Conservation (phyloP, 2,113 vertebrate species). For the Pogona vitticeps region DNA sequence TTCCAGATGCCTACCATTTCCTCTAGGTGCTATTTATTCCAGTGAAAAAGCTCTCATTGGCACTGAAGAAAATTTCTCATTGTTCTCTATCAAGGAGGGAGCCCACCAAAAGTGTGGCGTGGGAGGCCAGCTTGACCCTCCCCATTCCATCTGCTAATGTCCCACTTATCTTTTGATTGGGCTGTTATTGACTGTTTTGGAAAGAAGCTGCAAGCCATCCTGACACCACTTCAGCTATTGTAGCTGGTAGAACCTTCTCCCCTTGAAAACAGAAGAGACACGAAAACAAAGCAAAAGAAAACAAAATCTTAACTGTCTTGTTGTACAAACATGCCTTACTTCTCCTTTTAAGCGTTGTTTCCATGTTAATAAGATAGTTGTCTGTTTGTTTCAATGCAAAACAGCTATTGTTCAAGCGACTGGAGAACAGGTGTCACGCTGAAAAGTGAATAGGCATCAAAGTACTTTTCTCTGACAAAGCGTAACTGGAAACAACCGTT, state of each 20-base stretch:
- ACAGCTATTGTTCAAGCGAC: slow-evolving; percentile 15
- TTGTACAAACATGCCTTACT: slow-evolving; percentile 12
- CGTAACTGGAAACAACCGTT: background rate
- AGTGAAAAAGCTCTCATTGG: background rate
- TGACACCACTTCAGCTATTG: background rate
- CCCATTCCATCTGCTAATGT: background rate
- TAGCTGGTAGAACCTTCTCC: background rate
- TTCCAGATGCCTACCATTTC: no score
- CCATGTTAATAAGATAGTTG: slow-evolving; percentile 6
- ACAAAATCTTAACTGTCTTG: background rate
- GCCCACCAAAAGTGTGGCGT: background rate
- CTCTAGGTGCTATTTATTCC: background rate
- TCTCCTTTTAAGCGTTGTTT: background rate
- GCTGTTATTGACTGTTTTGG: background rate
- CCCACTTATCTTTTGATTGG: background rate
- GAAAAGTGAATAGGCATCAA: slow-evolving; percentile 6
- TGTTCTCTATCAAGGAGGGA: background rate
- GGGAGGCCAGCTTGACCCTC: background rate
- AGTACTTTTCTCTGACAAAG: slow-evolving; percentile 14
- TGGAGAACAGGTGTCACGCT: slow-evolving; percentile 12
- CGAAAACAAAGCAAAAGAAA: no score
- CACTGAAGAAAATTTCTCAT: background rate
- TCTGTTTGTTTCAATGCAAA: slow-evolving; percentile 13
- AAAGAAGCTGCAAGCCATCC: background rate
- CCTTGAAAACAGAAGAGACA: background rate